Percentiles rank a stretch among this genome's conserved stretches.
Evolutionary conservation across 2,113 vertebrate genomes (phyloP).

Genomic region (Manacus vitellinus): DNA sequence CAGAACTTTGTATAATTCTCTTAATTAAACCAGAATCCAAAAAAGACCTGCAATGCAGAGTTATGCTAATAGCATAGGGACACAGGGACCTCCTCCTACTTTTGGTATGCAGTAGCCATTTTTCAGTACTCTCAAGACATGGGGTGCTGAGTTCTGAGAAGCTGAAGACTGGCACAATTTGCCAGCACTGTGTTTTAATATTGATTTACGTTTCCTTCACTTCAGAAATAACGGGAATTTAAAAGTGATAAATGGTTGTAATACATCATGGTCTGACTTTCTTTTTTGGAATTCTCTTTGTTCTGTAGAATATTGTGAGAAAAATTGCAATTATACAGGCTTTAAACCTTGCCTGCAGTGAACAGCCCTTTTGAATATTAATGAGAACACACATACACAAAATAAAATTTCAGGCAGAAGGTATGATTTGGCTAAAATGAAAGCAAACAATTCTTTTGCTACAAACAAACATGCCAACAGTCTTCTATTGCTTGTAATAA

Average conservation of each 20-base stretch:
- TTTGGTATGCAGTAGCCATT: neutral
- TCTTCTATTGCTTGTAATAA: neutral
- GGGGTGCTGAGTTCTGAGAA: neutral
- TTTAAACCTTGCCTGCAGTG: constrained; percentile 22
- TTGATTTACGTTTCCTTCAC: neutral
- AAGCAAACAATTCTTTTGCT: neutral
- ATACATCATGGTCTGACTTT: neutral
- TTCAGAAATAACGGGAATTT: neutral
- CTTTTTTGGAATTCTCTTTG: constrained; percentile 18
- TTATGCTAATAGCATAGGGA: neutral
- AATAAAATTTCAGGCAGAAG: neutral
- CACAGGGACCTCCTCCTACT: neutral
- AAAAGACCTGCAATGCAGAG: neutral
- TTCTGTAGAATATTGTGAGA: neutral
- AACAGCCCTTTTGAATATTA: constrained; percentile 23
- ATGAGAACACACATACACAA: neutral
- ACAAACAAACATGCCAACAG: neutral
- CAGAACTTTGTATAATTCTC: neutral
- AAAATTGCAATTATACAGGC: neutral
- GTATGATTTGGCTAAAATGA: neutral
- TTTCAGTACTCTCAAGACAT: neutral
- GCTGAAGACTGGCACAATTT: neutral
- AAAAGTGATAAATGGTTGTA: neutral
- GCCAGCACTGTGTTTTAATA: neutral
- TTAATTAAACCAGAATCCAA: neutral